Evolutionary conservation across 64 coral and sea anemone genomes (phyloP).

Genomic region (Montipora cactus): DNA sequence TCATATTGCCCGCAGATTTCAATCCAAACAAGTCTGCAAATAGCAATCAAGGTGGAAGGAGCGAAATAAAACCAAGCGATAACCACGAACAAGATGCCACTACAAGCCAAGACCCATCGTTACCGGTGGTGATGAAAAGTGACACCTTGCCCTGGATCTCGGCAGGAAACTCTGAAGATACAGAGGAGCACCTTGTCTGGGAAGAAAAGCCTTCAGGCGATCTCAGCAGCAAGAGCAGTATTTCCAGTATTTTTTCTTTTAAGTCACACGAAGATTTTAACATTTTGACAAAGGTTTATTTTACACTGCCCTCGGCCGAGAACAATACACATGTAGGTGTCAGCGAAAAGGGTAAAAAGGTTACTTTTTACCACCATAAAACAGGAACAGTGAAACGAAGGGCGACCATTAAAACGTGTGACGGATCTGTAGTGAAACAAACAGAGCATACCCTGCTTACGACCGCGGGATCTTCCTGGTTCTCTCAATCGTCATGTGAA

Average conservation of each 20-base stretch:
- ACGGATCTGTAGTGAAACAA: not conserved
- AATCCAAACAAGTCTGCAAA: not conserved
- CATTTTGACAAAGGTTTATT: not conserved
- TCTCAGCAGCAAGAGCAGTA: not conserved
- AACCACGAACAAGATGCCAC: not conserved
- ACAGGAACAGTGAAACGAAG: not conserved
- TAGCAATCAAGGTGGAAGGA: not conserved
- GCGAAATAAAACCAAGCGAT: not conserved
- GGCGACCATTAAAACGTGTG: not conserved
- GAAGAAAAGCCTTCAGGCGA: constrained; percentile 3
- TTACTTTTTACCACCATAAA: not conserved
- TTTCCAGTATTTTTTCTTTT: constrained; percentile 16
- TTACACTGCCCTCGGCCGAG: not conserved
- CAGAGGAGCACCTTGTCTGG: not conserved
- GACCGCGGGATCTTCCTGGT: constrained; percentile 19
- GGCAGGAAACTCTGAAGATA: not conserved
- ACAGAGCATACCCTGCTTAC: constrained; percentile 19
- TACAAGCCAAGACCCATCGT: not conserved
- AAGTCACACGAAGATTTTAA: not conserved
- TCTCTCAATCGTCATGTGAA: not conserved
- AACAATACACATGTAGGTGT: not conserved
- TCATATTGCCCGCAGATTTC: not conserved
- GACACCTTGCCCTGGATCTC: not conserved
- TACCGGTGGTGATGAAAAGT: not conserved
- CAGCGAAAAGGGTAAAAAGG: not conserved